Percentiles rank a stretch among this genome's conserved stretches.
phyloP scores from a whole-genome alignment of 1,140 invertebrate species.

The Mycetomoellerius zeteki region DNA sequence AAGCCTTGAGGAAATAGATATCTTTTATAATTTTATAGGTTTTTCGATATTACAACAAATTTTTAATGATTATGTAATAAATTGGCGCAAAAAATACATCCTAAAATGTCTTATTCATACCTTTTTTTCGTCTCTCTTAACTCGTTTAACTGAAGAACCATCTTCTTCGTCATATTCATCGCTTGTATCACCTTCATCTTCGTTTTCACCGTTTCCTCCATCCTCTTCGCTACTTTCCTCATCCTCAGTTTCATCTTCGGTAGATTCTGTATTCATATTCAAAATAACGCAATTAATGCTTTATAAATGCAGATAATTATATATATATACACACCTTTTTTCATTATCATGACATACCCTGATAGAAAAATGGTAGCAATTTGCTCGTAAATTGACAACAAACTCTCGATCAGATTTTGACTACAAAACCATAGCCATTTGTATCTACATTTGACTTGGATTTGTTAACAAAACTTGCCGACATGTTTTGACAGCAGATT shows the following conservation, averaged over 20 bases:
- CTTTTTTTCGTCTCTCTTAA: slow-evolving; percentile 83
- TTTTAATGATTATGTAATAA: not conserved
- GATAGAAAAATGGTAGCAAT: too few relatives aligned
- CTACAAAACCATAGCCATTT: too few relatives aligned
- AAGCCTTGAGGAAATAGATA: not conserved
- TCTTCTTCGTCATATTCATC: slow-evolving; percentile 64
- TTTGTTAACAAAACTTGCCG: too few relatives aligned
- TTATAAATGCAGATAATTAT: not conserved
- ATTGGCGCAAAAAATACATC: not conserved
- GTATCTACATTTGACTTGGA: too few relatives aligned
- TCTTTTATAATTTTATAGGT: not conserved
- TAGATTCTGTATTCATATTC: slow-evolving; percentile 68
- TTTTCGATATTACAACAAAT: not conserved
- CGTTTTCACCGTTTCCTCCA: slow-evolving; percentile 76
- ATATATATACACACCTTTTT: not conserved
- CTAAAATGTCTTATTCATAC: slow-evolving; percentile 65
- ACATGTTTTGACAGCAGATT: too few relatives aligned
- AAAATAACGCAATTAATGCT: not conserved
- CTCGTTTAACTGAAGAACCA: slow-evolving; percentile 61
- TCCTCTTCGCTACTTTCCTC: slow-evolving; percentile 79
- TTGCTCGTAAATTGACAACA: too few relatives aligned
- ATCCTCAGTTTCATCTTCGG: slow-evolving; percentile 71
- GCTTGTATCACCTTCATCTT: not conserved
- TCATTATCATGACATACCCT: not conserved
- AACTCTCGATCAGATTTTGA: too few relatives aligned